A percentile compares a stretch with the other conserved stretches of the same genome.
phyloP scores from a whole-genome alignment of 2,797 vertebrate genomes.

The Gymnoscopelus braueri region DNA sequence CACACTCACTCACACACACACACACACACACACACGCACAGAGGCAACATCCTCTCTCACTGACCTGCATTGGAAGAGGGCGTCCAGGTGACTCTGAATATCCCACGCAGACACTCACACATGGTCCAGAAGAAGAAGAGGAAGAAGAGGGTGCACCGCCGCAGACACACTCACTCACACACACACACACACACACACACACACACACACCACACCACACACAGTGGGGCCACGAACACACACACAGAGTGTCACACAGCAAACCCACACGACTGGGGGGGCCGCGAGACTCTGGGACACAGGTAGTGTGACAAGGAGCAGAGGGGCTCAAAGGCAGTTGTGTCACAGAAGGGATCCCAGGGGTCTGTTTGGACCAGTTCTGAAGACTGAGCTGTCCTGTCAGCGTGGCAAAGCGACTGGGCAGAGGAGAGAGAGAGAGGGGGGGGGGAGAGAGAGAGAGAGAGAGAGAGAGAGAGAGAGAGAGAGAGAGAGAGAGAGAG shows the following conservation, averaged over 20 bases:
- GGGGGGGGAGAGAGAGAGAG: slow-evolving; percentile 1
- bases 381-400: slow-evolving; percentile 41
- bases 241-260: slow-evolving; percentile 44
- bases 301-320: slow-evolving; percentile 35
- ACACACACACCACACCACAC: slow-evolving; percentile 44
- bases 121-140: slow-evolving; percentile 70
- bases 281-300: slow-evolving; percentile 29
- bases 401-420: slow-evolving; percentile 28
- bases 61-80: slow-evolving; percentile 81
- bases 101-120: slow-evolving; percentile 85
- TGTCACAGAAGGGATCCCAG: slow-evolving; percentile 31
- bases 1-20: background rate
- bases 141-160: slow-evolving; percentile 24
- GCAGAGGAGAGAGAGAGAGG: slow-evolving; percentile 27
- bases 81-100: slow-evolving; percentile 84
- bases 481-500: slow-evolving; percentile 12
- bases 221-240: slow-evolving; percentile 25
- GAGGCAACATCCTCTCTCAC: slow-evolving; percentile 29
- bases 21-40: slow-evolving; percentile 12
- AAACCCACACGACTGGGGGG: slow-evolving; percentile 7
- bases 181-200: slow-evolving; percentile 42
- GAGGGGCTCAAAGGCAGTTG: slow-evolving; percentile 26
- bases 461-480: slow-evolving; percentile 24
- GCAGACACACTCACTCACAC: background rate
- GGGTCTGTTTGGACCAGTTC: slow-evolving; percentile 40